Base-by-base conservation (phyloP, 2,888 invertebrate genomes). In the Latrodectus hesperus region DNA sequence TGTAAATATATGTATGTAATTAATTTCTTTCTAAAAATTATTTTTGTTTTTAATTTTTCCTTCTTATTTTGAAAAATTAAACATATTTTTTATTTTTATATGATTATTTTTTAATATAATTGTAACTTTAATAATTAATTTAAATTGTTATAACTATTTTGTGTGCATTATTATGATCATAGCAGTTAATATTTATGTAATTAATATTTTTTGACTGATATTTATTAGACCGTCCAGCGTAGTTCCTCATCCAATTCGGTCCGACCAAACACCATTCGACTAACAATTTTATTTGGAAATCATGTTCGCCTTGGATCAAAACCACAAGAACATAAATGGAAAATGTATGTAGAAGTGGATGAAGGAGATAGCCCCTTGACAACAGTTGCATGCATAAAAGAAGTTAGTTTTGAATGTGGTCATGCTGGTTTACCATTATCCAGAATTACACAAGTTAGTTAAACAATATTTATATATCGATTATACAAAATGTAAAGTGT, bases 271-370 rank as follows among this genome's bases (percentile, higher is more conserved):
- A 77, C 88, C 14, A 64, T 89, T 53, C 55, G 84, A 22, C 53
- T 89, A 8, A 91, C 91, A 12, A 90, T 92, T 12, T 91, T 92
- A 77, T 92, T 92, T 90, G 92, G 92, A 14, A 91, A 91, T 89
- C 92, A 92, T 88, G 88, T 92, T 11, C 89, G 91, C 26, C 88
- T 90, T 9, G 92, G 92, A 5, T 86, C 89, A 9, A 89, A 90
- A 22, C 89, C 90, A 55, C 90, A 91, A 91, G 91, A 91, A 1
- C 91, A 91, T 86, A 92, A 92, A 88, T 92, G 92, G 92, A 92
- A 92, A 90, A 92, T 92, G 92, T 92, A 92, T 90, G 90, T 92
- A 90, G 92, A 92, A 83, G 89, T 92, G 8, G 92, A 92, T 89
- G 91, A 91, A 49, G 88, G 89, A 10, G 88, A 88, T 26, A 90